phyloP scores from a whole-genome alignment of 2,113 vertebrate species.

The Plectropomus leopardus region DNA sequence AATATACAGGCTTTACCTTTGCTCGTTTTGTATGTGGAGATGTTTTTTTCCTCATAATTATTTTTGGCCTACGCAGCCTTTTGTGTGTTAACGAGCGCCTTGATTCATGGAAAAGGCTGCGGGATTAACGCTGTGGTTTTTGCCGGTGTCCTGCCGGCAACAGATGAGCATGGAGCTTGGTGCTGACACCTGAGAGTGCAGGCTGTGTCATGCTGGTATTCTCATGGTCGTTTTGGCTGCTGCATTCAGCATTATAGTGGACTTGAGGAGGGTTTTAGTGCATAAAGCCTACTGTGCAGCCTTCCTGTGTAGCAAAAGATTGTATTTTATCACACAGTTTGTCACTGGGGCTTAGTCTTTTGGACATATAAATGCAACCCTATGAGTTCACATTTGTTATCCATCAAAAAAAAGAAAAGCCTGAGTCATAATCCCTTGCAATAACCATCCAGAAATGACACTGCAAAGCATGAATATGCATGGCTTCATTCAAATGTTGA shows the following conservation, averaged over 20 bases:
- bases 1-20: slow-evolving; percentile 38
- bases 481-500: slow-evolving; percentile 42
- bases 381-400: slow-evolving; percentile 15
- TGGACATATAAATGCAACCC: slow-evolving; percentile 8
- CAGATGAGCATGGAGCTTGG: slow-evolving; percentile 80
- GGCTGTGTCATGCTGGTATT: slow-evolving; percentile 73
- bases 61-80: slow-evolving; percentile 71
- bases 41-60: slow-evolving; percentile 18
- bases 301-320: slow-evolving; percentile 37
- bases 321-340: slow-evolving; percentile 34
- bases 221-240: slow-evolving; percentile 57
- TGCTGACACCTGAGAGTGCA: slow-evolving; percentile 78
- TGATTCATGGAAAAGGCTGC: slow-evolving; percentile 60
- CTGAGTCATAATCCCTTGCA: background rate
- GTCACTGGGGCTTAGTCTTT: slow-evolving; percentile 34
- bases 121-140: slow-evolving; percentile 64
- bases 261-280: slow-evolving; percentile 28
- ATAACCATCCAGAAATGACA: background rate
- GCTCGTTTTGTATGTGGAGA: slow-evolving; percentile 24
- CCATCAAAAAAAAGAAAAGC: background rate
- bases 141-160: slow-evolving; percentile 83
- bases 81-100: slow-evolving; percentile 58
- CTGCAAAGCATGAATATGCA: slow-evolving; percentile 14
- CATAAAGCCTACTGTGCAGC: slow-evolving; percentile 22
- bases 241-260: slow-evolving; percentile 54